Base-by-base conservation (phyloP, 2,797 vertebrate genomes). In the Remorina albescens region DNA sequence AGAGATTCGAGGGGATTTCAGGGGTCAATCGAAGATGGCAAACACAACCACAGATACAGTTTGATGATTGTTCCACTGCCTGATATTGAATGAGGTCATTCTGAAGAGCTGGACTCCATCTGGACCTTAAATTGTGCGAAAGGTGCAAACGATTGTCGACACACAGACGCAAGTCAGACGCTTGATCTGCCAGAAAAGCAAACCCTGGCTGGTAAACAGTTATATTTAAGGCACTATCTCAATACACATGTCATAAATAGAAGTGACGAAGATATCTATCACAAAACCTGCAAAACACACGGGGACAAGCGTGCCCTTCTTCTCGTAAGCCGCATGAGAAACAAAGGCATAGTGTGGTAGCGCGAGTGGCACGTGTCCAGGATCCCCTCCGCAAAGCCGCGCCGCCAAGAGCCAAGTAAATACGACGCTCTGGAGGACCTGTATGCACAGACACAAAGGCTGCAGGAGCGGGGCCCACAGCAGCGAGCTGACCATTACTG, bases 341-440 rank as follows among this genome's bases (percentile, higher is more conserved):
- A 93, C 89, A 91, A 89, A 89, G 81, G 80, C 66, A 54, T 80
- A 73, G 91, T 89, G 90, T 91, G 83, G 86, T 74, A 41, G 81
- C 4, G 39, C 65, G 49, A 56, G 57, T 86, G 87, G 87, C 84
- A 44, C 6, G 0, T 16, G 50, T 90, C 88, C 90, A 92, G 80
- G 68, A 78, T 16, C 68, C 79, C 51, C 75, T 78, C 80, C 62
- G 42, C 76, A 63, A 73, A 74, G 75, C 80, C 71, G 4, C 71
- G 12, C 55, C 16, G 9, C 8, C 74, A 82, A 76, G 85, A 84
- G 82, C 55, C 16, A 61, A 64, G 85, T 66, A 77, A 89, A 91
- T 25, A 81, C 71, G 34, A 61, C 34, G 70, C 47, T 26, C 62
- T 44, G 15, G 10, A 55, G 65, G 71, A 75, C 28, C 70, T 51